Percentiles rank a stretch among this genome's conserved stretches.
Evolutionary conservation across 64 coral and sea anemone genomes (phyloP).

Genomic region (Porites lutea): DNA sequence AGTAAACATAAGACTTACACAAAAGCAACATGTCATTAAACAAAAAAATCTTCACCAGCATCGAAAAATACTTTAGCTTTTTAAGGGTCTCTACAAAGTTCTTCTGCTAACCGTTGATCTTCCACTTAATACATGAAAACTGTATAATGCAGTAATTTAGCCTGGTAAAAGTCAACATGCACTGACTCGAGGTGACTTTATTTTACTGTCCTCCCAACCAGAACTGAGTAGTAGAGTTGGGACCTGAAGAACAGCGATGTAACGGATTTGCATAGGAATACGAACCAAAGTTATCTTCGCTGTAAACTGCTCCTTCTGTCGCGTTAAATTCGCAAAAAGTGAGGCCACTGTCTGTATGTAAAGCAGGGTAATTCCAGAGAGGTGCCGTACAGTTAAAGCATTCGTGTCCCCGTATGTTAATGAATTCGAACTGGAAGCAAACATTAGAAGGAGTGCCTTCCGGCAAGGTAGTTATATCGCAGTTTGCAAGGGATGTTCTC

Average conservation of each 20-base stretch:
- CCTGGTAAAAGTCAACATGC: too few species aligned
- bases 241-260: background rate
- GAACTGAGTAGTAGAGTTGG: constrained; percentile 27
- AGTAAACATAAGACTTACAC: too few species aligned
- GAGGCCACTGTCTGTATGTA: background rate
- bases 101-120: too few species aligned
- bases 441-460: too few species aligned
- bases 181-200: too few species aligned
- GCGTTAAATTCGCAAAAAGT: constrained; percentile 10
- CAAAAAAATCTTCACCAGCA: too few species aligned
- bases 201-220: constrained; percentile 15
- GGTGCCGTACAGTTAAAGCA: constrained; percentile 13
- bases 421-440: constrained; percentile 11
- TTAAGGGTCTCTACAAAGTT: too few species aligned
- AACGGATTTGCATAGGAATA: background rate
- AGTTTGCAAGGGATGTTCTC: constrained; percentile 1
- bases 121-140: too few species aligned
- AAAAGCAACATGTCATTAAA: too few species aligned
- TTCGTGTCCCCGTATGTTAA: constrained; percentile 58
- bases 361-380: background rate
- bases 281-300: constrained; percentile 40
- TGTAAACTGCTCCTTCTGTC: background rate
- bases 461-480: background rate
- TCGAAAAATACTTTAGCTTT: too few species aligned
- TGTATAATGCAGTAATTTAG: too few species aligned